A percentile compares a stretch with the other conserved stretches of the same genome.
Conservation (phyloP, 2,888 invertebrate species). For the Epistrophe eligans region DNA sequence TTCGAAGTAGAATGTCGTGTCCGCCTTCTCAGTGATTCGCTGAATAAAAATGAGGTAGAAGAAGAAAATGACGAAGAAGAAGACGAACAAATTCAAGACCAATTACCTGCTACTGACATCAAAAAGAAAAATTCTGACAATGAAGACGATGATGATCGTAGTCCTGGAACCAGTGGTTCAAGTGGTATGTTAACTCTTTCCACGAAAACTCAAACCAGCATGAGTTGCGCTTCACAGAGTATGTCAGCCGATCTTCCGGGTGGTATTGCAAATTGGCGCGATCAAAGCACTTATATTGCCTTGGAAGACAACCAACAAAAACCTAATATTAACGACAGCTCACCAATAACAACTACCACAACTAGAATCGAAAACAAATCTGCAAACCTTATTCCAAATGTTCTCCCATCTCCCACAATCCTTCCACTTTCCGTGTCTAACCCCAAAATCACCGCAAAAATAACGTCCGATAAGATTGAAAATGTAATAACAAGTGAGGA, state of each 20-base stretch:
- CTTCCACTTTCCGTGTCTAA: constrained; percentile 40
- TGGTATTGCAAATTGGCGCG: constrained; percentile 92
- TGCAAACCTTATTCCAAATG: constrained; percentile 30
- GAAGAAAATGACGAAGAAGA: constrained; percentile 83
- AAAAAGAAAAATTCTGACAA: constrained; percentile 82
- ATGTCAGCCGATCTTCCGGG: constrained; percentile 90
- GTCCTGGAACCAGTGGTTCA: constrained; percentile 86
- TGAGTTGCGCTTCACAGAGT: constrained; percentile 86
- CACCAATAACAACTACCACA: constrained; percentile 61
- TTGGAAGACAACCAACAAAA: constrained; percentile 80
- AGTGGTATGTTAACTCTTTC: constrained; percentile 84
- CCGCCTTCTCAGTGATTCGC: constrained; percentile 85
- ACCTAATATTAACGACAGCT: constrained; percentile 9
- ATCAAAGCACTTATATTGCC: constrained; percentile 91
- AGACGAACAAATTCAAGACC: constrained; percentile 78
- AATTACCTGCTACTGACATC: constrained; percentile 79
- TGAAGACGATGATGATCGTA: constrained; percentile 86
- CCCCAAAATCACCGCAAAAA: constrained; percentile 42
- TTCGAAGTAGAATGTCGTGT: constrained; percentile 46
- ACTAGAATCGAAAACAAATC: constrained; percentile 63
- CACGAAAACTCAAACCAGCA: constrained; percentile 77
- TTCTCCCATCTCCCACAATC: constrained; percentile 77
- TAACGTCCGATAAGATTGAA: constrained; percentile 57
- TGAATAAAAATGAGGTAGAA: constrained; percentile 85
- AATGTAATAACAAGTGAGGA: constrained; percentile 77